Base-by-base conservation (phyloP, 1,140 invertebrate genomes). In the Metaphire vulgaris region DNA sequence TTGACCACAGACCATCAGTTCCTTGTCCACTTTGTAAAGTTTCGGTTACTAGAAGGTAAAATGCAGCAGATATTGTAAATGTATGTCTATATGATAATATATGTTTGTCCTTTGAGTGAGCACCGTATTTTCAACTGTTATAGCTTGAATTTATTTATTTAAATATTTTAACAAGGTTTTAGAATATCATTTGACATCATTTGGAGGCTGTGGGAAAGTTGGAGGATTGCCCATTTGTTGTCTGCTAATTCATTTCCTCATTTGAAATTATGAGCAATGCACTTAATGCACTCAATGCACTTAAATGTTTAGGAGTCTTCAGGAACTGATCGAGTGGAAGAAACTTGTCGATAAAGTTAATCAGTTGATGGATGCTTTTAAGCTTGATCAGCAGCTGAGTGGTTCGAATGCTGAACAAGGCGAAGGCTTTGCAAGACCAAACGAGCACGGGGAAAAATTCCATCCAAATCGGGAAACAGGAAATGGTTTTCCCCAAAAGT, bases 11-110 rank as follows among this genome's bases (percentile, higher is more conserved):
- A 73, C 78, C 79, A 41, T 80, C 74, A 34, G 82, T 80, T 0
- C 82, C 80, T n/a, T 83, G 82, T 77, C 82, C 82, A 30, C 74
- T 83, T 15, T 83, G 82, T 70, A 83, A 83, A 66, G 78, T 78
- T 41, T 74, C 78, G 15, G 76, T 83, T 1, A 82, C 82, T 6
- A 82, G 82, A 80, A 83, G 82, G 82, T 83, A 71, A 75, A 29
- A n/a, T n/a, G n/a, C n/a, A n/a, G n/a, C n/a, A n/a, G n/a, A n/a
- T n/a, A n/a, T n/a, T n/a, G n/a, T n/a, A n/a, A n/a, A n/a, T n/a
- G n/a, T n/a, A n/a, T n/a, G n/a, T n/a, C n/a, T n/a, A n/a, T n/a
- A n/a, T n/a, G n/a, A n/a, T n/a, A n/a, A n/a, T n/a, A n/a, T n/a
- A n/a, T n/a, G n/a, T n/a, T n/a, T n/a, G n/a, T n/a, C n/a, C n/a